Conservation (phyloP, 1,140 invertebrate genomes). For the roundworm (Caenorhabditis elegans) region DNA sequence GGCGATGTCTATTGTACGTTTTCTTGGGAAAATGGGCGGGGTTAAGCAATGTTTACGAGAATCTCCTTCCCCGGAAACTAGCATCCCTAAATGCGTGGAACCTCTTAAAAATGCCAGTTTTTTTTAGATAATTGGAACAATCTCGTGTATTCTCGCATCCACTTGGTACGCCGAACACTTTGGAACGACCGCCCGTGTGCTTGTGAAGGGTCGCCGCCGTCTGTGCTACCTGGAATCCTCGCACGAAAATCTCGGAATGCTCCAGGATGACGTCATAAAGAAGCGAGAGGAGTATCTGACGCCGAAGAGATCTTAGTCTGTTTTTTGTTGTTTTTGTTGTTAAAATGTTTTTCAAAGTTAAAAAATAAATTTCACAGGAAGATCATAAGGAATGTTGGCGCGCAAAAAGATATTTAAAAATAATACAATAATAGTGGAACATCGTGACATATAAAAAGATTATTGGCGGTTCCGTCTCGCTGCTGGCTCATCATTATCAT, state of each 20-base stretch:
- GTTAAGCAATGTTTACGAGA: too few species aligned
- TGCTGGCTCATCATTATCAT: too few species aligned
- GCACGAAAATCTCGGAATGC: conserved; percentile 55
- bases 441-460: too few species aligned
- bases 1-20: not conserved
- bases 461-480: too few species aligned
- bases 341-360: too few species aligned
- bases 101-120: not conserved
- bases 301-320: not conserved
- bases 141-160: conserved; percentile 82
- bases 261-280: conserved; percentile 50
- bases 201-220: conserved; percentile 49
- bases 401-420: too few species aligned
- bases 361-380: too few species aligned
- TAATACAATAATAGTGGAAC: too few species aligned
- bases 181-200: conserved; percentile 46
- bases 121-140: conserved; percentile 75
- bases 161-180: conserved; percentile 73
- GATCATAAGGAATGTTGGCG: too few species aligned
- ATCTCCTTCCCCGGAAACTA: not conserved
- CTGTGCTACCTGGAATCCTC: conserved; percentile 58
- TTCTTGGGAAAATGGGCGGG: too few species aligned
- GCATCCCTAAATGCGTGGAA: not conserved
- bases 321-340: not conserved
- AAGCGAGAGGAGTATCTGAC: conserved; percentile 2